These are phyloP conservation scores for Actinemys pallida DNA, from an alignment of 2,113 vertebrate genomes.

Conservation along the genomic window DNA sequence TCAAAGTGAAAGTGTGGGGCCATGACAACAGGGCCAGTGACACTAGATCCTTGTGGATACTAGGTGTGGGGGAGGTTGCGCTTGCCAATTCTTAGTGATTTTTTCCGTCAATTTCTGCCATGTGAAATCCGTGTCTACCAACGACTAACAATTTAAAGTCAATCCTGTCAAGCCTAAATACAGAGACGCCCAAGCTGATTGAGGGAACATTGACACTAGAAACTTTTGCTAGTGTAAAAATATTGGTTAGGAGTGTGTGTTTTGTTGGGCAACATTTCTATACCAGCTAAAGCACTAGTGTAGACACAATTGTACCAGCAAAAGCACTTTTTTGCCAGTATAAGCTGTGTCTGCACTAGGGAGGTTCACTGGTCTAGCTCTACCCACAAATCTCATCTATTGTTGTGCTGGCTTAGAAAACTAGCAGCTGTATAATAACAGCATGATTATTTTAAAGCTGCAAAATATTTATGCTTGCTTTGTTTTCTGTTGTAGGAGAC, in stretches of 20 bases:
- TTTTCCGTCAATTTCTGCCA: not conserved
- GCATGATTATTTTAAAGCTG: not conserved
- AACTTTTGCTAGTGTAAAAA: not conserved
- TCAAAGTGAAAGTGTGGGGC: not conserved
- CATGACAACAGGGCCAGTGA: not conserved
- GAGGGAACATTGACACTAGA: not conserved
- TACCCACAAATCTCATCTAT: not conserved
- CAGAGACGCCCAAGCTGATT: not conserved
- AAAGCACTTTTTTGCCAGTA: not conserved
- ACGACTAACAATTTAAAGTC: not conserved
- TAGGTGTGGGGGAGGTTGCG: not conserved
- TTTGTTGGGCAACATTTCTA: not conserved
- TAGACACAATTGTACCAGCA: not conserved
- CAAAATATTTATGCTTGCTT: not conserved
- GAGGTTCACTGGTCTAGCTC: not conserved
- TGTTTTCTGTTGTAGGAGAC: slow-evolving; percentile 84
- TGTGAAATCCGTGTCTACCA: not conserved
- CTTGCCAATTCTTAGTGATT: not conserved
- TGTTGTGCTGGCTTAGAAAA: not conserved
- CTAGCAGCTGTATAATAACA: not conserved
- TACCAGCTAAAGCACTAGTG: not conserved
- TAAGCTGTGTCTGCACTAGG: not conserved
- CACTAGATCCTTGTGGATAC: not conserved
- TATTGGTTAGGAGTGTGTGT: not conserved
- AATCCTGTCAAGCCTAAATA: not conserved